Percentiles rank a stretch among this genome's conserved stretches.
Conservation (phyloP, 2,797 vertebrate genomes). For the Calcarius lapponicus region DNA sequence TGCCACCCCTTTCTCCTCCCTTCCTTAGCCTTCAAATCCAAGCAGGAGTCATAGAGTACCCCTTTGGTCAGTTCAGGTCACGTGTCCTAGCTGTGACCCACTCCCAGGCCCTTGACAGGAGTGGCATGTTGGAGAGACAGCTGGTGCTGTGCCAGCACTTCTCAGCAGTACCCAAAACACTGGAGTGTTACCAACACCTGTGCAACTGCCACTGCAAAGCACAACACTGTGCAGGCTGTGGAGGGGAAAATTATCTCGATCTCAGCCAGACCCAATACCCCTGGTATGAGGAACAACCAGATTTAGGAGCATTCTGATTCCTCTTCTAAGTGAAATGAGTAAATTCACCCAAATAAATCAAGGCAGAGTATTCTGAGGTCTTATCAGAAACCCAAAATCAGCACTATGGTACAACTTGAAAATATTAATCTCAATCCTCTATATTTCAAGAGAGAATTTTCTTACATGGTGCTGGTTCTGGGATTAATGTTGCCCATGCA, state of each 20-base stretch:
- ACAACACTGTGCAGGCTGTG: neutral
- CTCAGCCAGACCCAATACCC: neutral
- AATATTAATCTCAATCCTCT: neutral
- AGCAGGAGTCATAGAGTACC: neutral
- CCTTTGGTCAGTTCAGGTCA: neutral
- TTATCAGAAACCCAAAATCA: neutral
- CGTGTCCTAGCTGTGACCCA: neutral
- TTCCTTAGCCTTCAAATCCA: neutral
- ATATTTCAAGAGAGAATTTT: neutral
- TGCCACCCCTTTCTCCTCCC: rapidly evolving
- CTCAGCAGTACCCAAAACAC: neutral
- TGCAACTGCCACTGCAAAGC: neutral
- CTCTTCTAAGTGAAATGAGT: neutral
- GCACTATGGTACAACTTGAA: neutral
- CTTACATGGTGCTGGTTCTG: neutral
- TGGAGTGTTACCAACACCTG: neutral
- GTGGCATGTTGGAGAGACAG: neutral
- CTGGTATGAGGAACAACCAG: neutral
- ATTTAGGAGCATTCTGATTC: neutral
- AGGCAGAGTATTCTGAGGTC: neutral
- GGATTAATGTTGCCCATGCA: neutral
- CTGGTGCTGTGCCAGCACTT: neutral
- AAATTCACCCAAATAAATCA: neutral
- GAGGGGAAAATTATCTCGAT: neutral
- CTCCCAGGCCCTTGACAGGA: too few relatives aligned